Percentiles rank a stretch among this genome's conserved stretches.
Evolutionary conservation across 2,888 invertebrate species (phyloP).

Genomic region (Acronicta leporina): DNA sequence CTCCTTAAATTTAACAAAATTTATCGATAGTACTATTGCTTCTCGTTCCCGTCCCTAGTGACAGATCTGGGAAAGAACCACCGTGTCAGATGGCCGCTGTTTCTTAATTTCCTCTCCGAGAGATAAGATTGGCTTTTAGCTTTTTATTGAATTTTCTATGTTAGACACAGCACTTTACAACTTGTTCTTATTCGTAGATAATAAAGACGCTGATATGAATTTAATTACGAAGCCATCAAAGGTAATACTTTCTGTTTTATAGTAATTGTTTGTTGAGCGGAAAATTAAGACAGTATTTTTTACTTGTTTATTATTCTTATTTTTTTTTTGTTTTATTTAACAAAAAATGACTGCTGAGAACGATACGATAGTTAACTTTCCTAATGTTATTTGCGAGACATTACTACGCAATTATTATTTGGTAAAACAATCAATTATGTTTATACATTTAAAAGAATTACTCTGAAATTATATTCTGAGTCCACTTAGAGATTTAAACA

Average conservation of each 20-base stretch:
- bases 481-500: too few relatives aligned
- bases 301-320: not conserved
- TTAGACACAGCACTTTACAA: slow-evolving; percentile 82
- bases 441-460: too few relatives aligned
- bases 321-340: too few relatives aligned
- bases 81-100: slow-evolving; percentile 89
- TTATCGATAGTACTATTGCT: slow-evolving; percentile 34
- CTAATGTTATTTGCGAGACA: too few relatives aligned
- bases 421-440: too few relatives aligned
- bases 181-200: slow-evolving; percentile 63
- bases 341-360: too few relatives aligned
- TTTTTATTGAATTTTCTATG: slow-evolving; percentile 89
- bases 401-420: too few relatives aligned
- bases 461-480: too few relatives aligned
- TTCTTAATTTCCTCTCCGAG: slow-evolving; percentile 88
- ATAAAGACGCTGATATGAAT: slow-evolving; percentile 55
- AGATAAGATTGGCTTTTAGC: slow-evolving; percentile 89
- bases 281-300: not conserved
- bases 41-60: slow-evolving; percentile 67
- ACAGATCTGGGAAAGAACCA: slow-evolving; percentile 83
- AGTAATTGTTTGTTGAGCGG: slow-evolving; percentile 21
- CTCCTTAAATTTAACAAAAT: not conserved
- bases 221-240: slow-evolving; percentile 51
- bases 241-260: slow-evolving; percentile 37
- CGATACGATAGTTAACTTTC: too few relatives aligned